Base-by-base conservation (phyloP, 37 sponge, comb jelly and placozoan genomes). In the Halisarca cf. caerulea region DNA sequence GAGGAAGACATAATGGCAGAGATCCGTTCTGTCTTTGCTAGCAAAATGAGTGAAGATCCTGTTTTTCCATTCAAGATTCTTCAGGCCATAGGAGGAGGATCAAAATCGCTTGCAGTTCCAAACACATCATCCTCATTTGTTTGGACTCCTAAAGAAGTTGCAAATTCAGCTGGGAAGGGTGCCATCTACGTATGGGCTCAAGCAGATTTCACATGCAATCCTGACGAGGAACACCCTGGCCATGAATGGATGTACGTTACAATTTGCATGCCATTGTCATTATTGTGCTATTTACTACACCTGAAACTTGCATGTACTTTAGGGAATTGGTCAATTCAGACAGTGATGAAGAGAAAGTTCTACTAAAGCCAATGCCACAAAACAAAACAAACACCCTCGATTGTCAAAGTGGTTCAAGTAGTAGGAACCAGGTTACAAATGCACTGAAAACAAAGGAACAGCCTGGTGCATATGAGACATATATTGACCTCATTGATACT, bases 11-110 rank as follows among this genome's bases (percentile, higher is more conserved):
- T 59, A n/a, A 59, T n/a, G 7, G 60, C 3, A 25, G 60, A 59
- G 25, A 59, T 59, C 60, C 7, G 60, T 59, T 59, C 7, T 2
- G 7, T 59, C 25, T 59, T 59, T 25, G 3, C 60, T 27, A 25
- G 25, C 3, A n/a, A 59, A 25, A 59, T 59, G 60, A 2, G 25
- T 27, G 23, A 59, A 3, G 7, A 59, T 2, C 23, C 60, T 2
- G 25, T 27, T 27, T 59, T 59, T 5, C 7, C 60, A 5, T 59
- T 59, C 7, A 59, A 68, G 69, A 68, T 68, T 4, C 35, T 68
- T 28, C 69, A 68, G 15, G 35, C 69, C 33, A 68, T 68, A 68
- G 69, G 69, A 34, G 69, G 69, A 68, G 69, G 69, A 30, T 28
- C 69, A 28, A 68, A 68, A 34, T 28, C 33, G 30, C 69, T 68